Percentiles rank a stretch among this genome's conserved stretches.
Evolutionary conservation across 2,113 vertebrate genomes (phyloP).

Genomic region (Tachycineta bicolor): DNA sequence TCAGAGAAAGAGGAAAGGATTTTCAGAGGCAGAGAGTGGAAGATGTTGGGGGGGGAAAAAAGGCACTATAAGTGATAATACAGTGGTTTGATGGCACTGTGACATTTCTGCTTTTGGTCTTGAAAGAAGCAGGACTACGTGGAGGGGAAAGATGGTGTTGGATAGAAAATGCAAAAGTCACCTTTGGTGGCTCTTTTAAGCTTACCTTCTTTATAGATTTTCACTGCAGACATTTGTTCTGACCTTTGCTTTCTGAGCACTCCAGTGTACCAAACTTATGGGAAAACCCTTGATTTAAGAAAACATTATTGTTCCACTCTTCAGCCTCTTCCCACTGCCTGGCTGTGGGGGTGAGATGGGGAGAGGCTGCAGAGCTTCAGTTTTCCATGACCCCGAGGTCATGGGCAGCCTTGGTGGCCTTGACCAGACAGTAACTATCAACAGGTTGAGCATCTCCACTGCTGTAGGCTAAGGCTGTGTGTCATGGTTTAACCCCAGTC

Average conservation of each 20-base stretch:
- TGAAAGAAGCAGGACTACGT: neutral
- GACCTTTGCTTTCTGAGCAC: neutral
- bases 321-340: neutral
- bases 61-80: neutral
- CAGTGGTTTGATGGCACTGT: neutral
- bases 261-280: neutral
- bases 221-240: neutral
- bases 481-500: neutral
- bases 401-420: neutral
- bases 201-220: neutral
- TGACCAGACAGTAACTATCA: rapidly evolving
- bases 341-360: neutral
- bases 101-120: neutral
- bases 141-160: neutral
- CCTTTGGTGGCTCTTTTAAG: neutral
- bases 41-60: neutral
- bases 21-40: neutral
- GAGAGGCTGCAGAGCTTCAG: neutral
- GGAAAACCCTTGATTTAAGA: neutral
- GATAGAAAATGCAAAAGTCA: neutral
- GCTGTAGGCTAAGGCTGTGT: neutral
- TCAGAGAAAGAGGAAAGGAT: neutral
- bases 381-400: neutral
- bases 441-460: neutral
- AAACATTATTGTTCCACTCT: neutral